Evolutionary conservation across 2,113 vertebrate genomes (phyloP).

Genomic region (Macrotis lagotis): DNA sequence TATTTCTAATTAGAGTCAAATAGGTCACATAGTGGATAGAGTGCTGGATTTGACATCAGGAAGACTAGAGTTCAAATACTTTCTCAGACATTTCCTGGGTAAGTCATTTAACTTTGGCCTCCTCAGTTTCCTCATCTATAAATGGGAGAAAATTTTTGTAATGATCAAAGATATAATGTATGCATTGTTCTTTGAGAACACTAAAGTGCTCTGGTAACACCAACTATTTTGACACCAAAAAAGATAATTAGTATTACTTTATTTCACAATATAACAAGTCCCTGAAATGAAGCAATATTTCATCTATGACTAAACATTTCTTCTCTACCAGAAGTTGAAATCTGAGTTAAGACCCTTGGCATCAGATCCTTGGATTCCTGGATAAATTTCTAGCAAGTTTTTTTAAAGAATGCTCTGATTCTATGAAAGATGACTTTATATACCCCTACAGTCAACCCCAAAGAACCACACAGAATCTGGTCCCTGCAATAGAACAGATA

Average conservation of each 20-base stretch:
- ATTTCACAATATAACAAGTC: not conserved
- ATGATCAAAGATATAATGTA: not conserved
- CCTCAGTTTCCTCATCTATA: not conserved
- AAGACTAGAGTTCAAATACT: not conserved
- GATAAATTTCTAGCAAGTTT: not conserved
- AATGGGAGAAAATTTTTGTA: not conserved
- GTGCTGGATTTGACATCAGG: not conserved
- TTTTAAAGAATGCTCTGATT: not conserved
- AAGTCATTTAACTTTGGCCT: not conserved
- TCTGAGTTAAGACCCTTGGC: not conserved
- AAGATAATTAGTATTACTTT: not conserved
- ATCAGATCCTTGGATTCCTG: conserved; percentile 10
- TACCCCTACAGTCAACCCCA: conserved; percentile 2
- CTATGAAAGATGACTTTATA: conserved; percentile 11
- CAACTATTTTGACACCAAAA: not conserved
- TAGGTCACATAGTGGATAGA: not conserved
- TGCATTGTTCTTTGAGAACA: not conserved
- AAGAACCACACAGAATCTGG: not conserved
- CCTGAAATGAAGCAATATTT: not conserved
- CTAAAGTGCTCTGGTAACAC: not conserved
- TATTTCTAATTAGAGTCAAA: not conserved
- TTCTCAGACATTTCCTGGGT: not conserved
- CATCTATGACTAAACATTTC: not conserved
- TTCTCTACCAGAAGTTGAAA: not conserved
- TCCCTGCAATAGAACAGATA: conserved; percentile 30